Evolutionary conservation across 2,113 vertebrate genomes (phyloP).

Genomic region (Peucedramus taeniatus): DNA sequence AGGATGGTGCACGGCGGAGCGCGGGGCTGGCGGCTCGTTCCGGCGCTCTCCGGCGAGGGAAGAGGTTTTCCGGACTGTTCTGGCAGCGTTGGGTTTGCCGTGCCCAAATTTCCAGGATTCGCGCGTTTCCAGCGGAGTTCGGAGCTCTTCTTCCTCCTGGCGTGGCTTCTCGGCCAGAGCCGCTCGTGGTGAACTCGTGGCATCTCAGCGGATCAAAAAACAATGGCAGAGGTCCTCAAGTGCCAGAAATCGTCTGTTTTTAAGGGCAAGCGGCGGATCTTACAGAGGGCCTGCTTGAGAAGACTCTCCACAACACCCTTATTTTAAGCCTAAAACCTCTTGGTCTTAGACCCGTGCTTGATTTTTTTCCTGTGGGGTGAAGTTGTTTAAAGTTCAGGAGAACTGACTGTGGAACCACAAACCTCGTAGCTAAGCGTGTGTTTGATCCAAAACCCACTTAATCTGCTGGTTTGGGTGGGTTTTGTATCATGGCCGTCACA

Average conservation of each 20-base stretch:
- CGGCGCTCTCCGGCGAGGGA: background rate
- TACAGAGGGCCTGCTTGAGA: background rate
- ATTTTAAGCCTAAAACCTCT: background rate
- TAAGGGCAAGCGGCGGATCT: background rate
- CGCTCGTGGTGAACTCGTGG: rapidly evolving
- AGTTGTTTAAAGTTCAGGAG: background rate
- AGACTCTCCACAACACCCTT: background rate
- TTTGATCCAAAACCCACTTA: background rate
- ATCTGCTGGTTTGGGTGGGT: background rate
- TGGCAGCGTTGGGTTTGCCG: background rate
- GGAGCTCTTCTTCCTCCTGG: background rate
- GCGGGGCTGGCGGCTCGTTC: background rate
- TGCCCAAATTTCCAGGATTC: rapidly evolving
- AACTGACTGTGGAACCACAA: background rate
- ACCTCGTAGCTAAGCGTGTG: rapidly evolving
- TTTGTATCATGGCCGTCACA: background rate
- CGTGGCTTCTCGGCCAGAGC: background rate
- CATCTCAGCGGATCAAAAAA: background rate
- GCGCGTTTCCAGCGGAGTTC: background rate
- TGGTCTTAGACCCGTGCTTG: background rate
- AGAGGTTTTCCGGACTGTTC: background rate
- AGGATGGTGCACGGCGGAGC: no score
- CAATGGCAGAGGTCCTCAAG: background rate
- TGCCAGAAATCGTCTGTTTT: background rate
- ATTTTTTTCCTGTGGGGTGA: background rate